These are phyloP conservation scores for Dicrostonyx torquatus DNA, from an alignment of 2,797 vertebrate genomes.

Conservation along the genomic window DNA sequence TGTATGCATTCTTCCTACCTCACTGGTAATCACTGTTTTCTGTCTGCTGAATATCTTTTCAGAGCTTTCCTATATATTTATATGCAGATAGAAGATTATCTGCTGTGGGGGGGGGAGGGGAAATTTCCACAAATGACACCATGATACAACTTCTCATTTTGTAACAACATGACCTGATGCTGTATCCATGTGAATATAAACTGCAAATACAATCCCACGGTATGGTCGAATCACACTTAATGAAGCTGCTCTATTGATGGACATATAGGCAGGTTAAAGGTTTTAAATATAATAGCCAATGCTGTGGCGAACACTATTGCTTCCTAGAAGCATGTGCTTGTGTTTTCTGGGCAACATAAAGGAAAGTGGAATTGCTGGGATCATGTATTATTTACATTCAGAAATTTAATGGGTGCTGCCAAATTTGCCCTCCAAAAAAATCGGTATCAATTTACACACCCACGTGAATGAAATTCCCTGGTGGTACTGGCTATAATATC, in stretches of 20 bases:
- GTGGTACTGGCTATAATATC: conserved; percentile 10
- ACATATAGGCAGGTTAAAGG: neutral
- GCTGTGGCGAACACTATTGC: neutral
- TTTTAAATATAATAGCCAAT: conserved; percentile 3
- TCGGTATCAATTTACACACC: conserved; percentile 32
- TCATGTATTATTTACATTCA: conserved; percentile 47
- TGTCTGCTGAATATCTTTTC: conserved; percentile 30
- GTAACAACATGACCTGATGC: neutral
- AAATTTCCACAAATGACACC: neutral
- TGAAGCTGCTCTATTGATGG: neutral
- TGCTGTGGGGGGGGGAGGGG: neutral
- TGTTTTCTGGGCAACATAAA: conserved; percentile 26
- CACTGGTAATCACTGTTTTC: conserved; percentile 33
- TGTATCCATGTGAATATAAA: neutral
- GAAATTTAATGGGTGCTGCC: conserved; percentile 44
- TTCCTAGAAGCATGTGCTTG: conserved; percentile 2
- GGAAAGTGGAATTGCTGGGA: conserved; percentile 9
- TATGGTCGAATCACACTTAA: neutral
- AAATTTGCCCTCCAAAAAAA: conserved; percentile 37
- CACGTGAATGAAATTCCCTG: conserved; percentile 48
- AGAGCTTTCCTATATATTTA: conserved; percentile 12
- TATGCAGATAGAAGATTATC: neutral
- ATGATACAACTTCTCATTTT: conserved; percentile 40
- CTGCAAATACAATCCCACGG: neutral
- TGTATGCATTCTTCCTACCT: conserved; percentile 13